Evolutionary conservation across 2,888 invertebrate species (phyloP), one percentile per base, ranked within the genome.

Genomic region (Ormyrus rosae): DNA sequence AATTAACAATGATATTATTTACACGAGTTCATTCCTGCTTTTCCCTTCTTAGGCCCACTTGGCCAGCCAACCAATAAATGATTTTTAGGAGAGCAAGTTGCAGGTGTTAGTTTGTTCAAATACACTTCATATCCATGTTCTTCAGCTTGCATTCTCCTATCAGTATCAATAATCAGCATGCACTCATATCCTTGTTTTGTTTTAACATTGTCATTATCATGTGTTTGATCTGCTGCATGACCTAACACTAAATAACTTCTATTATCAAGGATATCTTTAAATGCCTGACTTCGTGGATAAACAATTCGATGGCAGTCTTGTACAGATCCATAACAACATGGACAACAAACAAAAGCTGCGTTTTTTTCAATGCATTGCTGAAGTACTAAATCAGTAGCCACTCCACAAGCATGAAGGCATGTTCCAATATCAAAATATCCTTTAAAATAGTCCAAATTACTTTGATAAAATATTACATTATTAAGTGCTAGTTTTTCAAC

Each of bases 291-390:
- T 83, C 96, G 92, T 0, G 98, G 98, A 91, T 98, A 98, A 0
- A 92, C 91, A 67, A 98, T 92, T 84, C 95, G 94, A 84, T 96
- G 95, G 86, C 96, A 97, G 82, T 95, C 93, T 90, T 95, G 95
- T 11, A 98, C 93, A 3, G 95, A 95, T 1, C 98, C 98, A 91
- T 98, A 98, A 89, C 98, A 98, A 89, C 99, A 99, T 0, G 98
- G 98, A 87, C 97, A 97, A 73, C 96, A 93, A 0, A 98, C 95
- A 92, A 98, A 98, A 83, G 95, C 93, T 0, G 98, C 98, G 78
- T 92, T 92, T 11, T 93, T 93, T 67, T 93, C 91, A 11, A 96
- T 92, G 89, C 98, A 98, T 87, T 95, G 95, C 85, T 96, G 94
- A 70, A 98, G 92, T 0, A 98, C 98, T 81, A 98, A 93, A 91